Percentiles rank a stretch among this genome's conserved stretches.
These are phyloP conservation scores for Lagorchestes hirsutus DNA, from an alignment of 2,797 vertebrate genomes.

Conservation along the genomic window DNA sequence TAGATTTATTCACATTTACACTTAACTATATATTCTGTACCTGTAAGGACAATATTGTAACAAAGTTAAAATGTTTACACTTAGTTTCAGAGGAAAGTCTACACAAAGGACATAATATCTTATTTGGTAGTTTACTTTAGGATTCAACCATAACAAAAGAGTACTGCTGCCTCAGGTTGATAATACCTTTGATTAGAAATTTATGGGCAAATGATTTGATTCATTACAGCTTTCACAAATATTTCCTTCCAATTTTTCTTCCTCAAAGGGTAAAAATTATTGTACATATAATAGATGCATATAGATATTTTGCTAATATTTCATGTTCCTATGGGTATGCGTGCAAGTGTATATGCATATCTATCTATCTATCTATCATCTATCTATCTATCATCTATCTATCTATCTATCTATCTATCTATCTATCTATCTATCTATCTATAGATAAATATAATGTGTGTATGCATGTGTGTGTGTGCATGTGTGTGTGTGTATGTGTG, in stretches of 20 bases:
- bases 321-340: slow-evolving; percentile 76
- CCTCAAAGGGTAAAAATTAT: slow-evolving; percentile 74
- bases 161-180: slow-evolving; percentile 53
- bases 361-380: too few relatives aligned
- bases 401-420: too few relatives aligned
- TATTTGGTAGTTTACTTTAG: slow-evolving; percentile 38
- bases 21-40: not conserved
- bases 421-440: too few relatives aligned
- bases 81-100: not conserved
- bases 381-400: too few relatives aligned
- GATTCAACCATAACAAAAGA: slow-evolving; percentile 45
- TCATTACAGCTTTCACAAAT: slow-evolving; percentile 76
- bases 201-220: slow-evolving; percentile 65
- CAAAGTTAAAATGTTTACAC: slow-evolving; percentile 59
- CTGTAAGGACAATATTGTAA: slow-evolving; percentile 46
- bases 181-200: slow-evolving; percentile 64
- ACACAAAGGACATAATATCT: slow-evolving; percentile 24
- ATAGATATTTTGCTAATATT: slow-evolving; percentile 76
- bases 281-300: slow-evolving; percentile 69
- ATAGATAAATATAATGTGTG: too few relatives aligned
- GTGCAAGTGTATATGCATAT: not conserved
- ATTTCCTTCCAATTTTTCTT: slow-evolving; percentile 77
- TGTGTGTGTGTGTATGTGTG: slow-evolving; percentile 53
- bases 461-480: not conserved
- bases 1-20: slow-evolving; percentile 51